Evolutionary conservation across 2,797 vertebrate genomes (phyloP).

Genomic region (Sebastes taczanowskii): DNA sequence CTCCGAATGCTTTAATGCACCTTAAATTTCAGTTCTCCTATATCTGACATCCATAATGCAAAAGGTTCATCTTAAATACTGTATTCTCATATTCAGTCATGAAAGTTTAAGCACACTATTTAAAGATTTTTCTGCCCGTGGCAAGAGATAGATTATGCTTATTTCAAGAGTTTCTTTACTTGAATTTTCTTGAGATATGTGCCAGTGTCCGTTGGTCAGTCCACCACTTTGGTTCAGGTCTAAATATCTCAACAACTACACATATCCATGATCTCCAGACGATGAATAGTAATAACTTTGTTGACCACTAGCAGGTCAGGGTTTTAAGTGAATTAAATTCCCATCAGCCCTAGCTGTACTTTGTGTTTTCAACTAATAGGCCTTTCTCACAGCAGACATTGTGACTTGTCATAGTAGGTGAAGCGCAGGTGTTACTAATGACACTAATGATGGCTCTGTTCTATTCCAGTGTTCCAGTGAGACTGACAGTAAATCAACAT

Average conservation of each 20-base stretch:
- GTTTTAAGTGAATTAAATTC: not conserved
- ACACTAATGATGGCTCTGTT: too few relatives aligned
- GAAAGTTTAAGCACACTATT: slow-evolving; percentile 4
- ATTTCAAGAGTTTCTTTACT: not conserved
- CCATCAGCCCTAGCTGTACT: too few relatives aligned
- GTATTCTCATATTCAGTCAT: slow-evolving; percentile 1
- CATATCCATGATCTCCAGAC: not conserved
- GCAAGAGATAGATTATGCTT: not conserved
- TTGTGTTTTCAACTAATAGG: too few relatives aligned
- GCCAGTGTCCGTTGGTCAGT: not conserved
- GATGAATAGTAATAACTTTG: not conserved
- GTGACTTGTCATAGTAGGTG: too few relatives aligned
- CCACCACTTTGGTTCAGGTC: not conserved
- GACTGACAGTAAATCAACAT: too few relatives aligned
- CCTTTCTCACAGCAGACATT: too few relatives aligned
- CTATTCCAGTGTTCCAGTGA: too few relatives aligned
- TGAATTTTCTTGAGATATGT: not conserved
- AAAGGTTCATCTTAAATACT: not conserved
- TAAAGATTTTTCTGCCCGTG: not conserved
- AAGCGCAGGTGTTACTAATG: too few relatives aligned
- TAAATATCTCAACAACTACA: not conserved
- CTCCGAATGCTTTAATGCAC: slow-evolving; percentile 5
- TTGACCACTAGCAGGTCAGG: not conserved
- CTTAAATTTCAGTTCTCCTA: not conserved
- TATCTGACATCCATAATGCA: not conserved